phyloP scores from a whole-genome alignment of 1,140 invertebrate species.

The Stegodyphus mimosarum region DNA sequence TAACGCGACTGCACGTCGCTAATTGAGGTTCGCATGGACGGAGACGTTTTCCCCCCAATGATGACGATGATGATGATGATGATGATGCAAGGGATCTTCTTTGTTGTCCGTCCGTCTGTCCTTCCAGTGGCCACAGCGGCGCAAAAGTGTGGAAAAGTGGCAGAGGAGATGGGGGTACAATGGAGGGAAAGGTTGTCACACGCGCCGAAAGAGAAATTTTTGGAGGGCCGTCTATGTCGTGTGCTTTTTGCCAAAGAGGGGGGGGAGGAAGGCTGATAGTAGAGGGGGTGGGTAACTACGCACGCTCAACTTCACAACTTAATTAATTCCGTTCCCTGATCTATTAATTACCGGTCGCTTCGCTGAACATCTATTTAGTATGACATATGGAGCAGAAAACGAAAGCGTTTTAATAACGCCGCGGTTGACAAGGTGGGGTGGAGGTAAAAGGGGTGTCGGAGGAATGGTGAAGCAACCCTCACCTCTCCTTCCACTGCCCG shows the following conservation, averaged over 20 bases:
- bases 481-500: not conserved
- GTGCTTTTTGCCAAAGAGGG: conserved; percentile 24
- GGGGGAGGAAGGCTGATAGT: not conserved
- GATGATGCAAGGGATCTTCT: not conserved
- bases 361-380: conserved; percentile 56
- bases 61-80: not conserved
- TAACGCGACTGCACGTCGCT: not conserved
- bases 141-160: not conserved
- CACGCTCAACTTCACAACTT: conserved; percentile 61
- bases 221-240: conserved; percentile 2
- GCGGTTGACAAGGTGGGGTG: conserved; percentile 41
- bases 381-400: conserved; percentile 57
- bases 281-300: conserved; percentile 14
- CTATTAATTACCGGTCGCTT: conserved; percentile 60
- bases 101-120: not conserved
- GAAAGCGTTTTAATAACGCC: conserved; percentile 61
- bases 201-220: conserved; percentile 7
- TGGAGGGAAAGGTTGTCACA: not conserved
- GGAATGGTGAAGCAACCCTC: conserved; percentile 2
- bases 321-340: conserved; percentile 60
- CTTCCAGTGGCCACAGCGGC: not conserved
- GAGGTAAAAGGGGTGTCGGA: not conserved
- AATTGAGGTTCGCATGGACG: conserved; percentile 30
- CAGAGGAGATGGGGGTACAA: not conserved
- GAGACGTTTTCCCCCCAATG: conserved; percentile 2